Percentiles rank a stretch among this genome's conserved stretches.
Evolutionary conservation across 2,888 invertebrate species (phyloP).

Genomic region (Parochlus steinenii): DNA sequence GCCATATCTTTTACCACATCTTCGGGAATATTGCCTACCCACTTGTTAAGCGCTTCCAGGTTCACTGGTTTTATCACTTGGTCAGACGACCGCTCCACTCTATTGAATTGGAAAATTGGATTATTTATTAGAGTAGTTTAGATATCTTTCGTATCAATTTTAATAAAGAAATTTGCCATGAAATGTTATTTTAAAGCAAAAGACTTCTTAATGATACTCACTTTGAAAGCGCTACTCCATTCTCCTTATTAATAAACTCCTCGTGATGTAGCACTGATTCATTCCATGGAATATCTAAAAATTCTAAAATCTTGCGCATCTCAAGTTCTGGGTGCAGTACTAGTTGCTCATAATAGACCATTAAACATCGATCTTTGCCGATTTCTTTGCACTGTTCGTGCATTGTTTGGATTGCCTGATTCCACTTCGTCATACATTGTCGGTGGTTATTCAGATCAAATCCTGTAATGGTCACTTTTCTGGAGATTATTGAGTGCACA

Average conservation of each 20-base stretch:
- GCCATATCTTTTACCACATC: conserved; percentile 90
- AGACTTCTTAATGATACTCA: conserved; percentile 32
- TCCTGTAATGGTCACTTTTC: conserved; percentile 64
- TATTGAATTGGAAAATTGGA: conserved; percentile 30
- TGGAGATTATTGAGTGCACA: conserved; percentile 93
- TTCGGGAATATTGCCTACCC: conserved; percentile 76
- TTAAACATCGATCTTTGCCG: conserved; percentile 59
- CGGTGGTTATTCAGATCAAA: conserved; percentile 89
- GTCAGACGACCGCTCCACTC: conserved; percentile 93
- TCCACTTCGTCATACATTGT: conserved; percentile 94
- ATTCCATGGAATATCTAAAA: conserved; percentile 88
- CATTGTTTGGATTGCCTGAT: conserved; percentile 88
- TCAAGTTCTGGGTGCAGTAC: conserved; percentile 83
- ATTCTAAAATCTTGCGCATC: conserved; percentile 74
- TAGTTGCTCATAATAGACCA: conserved; percentile 91
- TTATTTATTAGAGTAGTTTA: neutral
- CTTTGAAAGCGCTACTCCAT: conserved; percentile 91
- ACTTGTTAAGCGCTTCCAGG: conserved; percentile 83
- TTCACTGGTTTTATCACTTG: conserved; percentile 98
- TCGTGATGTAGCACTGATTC: conserved; percentile 94
- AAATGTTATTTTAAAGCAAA: neutral
- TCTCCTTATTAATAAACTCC: conserved; percentile 87
- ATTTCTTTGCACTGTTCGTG: conserved; percentile 78
- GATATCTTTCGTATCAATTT: neutral
- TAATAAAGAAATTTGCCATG: neutral